Evolutionary conservation across 2,888 invertebrate genomes (phyloP).

Genomic region (Pachymerium ferrugineum): DNA sequence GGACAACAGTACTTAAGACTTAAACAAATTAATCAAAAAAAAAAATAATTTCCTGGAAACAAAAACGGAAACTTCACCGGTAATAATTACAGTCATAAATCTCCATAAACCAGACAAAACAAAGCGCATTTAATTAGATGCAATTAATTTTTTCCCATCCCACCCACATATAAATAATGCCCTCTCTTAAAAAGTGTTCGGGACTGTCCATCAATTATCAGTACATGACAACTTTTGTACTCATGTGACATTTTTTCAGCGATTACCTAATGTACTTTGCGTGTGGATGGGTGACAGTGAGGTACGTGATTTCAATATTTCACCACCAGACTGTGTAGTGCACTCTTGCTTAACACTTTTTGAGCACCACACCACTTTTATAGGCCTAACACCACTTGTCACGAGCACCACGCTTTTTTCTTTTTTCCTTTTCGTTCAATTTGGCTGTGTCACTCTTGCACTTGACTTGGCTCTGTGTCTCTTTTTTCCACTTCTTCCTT

Average conservation of each 20-base stretch:
- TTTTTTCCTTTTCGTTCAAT: background rate
- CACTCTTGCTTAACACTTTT: constrained; percentile 3
- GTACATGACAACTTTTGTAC: constrained; percentile 5
- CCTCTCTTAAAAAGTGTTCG: too few relatives aligned
- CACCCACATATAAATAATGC: too few relatives aligned
- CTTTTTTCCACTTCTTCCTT: constrained; percentile 1
- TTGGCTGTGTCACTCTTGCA: constrained; percentile 23
- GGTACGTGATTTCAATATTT: constrained; percentile 56
- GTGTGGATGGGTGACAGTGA: constrained; percentile 79
- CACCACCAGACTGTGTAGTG: constrained; percentile 5
- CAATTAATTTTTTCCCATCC: too few relatives aligned
- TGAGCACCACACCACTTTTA: constrained; percentile 1
- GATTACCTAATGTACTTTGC: constrained; percentile 77
- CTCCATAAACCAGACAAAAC: too few relatives aligned
- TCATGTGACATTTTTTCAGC: constrained; percentile 54
- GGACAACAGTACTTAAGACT: too few relatives aligned
- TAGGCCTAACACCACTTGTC: constrained; percentile 2
- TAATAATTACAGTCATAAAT: too few relatives aligned
- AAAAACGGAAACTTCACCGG: too few relatives aligned
- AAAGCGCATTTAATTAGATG: too few relatives aligned
- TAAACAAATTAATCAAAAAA: too few relatives aligned
- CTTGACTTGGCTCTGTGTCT: constrained; percentile 7
- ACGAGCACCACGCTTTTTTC: background rate
- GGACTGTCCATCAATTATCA: constrained; percentile 32
- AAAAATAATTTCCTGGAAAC: too few relatives aligned